Percentiles rank a stretch among this genome's conserved stretches.
Evolutionary conservation across 2,797 vertebrate genomes (phyloP).

Genomic region (Huso huso): DNA sequence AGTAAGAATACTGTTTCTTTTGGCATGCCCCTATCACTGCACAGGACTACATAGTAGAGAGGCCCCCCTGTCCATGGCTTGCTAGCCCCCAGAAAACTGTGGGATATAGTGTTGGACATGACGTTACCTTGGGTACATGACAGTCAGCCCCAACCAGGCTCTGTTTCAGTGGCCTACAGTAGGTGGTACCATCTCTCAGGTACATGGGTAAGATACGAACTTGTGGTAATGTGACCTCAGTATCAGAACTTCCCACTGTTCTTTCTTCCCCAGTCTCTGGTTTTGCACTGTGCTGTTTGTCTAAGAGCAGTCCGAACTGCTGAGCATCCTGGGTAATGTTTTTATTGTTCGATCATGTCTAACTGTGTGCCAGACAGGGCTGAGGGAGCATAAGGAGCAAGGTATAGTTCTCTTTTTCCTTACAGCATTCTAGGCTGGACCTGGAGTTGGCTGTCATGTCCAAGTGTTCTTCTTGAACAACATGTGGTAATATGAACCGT

Average conservation of each 20-base stretch:
- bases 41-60: slow-evolving; percentile 81
- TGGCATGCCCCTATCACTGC: slow-evolving; percentile 39
- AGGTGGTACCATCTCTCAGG: slow-evolving; percentile 44
- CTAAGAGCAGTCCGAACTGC: slow-evolving; percentile 47
- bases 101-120: slow-evolving; percentile 92
- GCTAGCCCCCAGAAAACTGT: slow-evolving; percentile 89
- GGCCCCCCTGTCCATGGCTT: slow-evolving; percentile 76
- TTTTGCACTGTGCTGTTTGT: slow-evolving; percentile 40
- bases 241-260: slow-evolving; percentile 41
- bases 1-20: slow-evolving; percentile 28
- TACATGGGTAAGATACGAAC: slow-evolving; percentile 62
- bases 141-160: slow-evolving; percentile 97
- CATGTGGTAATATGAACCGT: slow-evolving; percentile 64
- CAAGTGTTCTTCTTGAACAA: slow-evolving; percentile 61
- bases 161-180: slow-evolving; percentile 54
- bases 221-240: slow-evolving; percentile 52
- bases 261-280: slow-evolving; percentile 45
- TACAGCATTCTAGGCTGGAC: slow-evolving; percentile 59
- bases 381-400: slow-evolving; percentile 55
- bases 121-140: slow-evolving; percentile 99
- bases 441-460: slow-evolving; percentile 72
- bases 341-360: slow-evolving; percentile 48
- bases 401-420: slow-evolving; percentile 62
- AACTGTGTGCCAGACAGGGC: slow-evolving; percentile 58
- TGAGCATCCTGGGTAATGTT: slow-evolving; percentile 42